Evolutionary conservation across 2,113 vertebrate genomes (phyloP).

Genomic region (Helogale parvula): DNA sequence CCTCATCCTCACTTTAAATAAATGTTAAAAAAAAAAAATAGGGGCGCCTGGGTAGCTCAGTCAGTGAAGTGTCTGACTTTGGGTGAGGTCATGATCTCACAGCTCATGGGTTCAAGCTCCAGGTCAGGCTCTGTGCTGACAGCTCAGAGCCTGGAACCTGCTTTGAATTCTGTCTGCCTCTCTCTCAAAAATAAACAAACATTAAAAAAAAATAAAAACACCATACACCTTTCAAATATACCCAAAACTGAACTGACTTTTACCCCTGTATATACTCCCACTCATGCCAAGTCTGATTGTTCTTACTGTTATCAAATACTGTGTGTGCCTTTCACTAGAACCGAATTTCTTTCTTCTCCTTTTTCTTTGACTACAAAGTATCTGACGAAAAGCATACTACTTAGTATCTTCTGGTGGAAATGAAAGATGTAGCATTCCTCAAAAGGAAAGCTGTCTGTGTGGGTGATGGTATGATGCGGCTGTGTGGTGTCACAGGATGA

Average conservation of each 20-base stretch:
- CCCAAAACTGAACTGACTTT: background rate
- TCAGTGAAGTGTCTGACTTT: no score
- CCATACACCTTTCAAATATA: background rate
- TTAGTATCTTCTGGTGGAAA: background rate
- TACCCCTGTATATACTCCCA: rapidly evolving
- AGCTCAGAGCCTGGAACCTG: no score
- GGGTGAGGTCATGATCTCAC: no score
- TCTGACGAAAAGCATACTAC: background rate
- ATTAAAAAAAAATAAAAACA: no score
- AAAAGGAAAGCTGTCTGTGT: background rate
- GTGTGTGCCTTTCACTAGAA: background rate
- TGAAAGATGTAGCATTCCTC: background rate
- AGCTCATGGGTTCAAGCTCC: no score
- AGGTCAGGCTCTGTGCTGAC: no score
- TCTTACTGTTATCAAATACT: background rate
- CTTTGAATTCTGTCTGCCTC: no score
- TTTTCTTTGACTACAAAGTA: background rate
- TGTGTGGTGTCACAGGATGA: background rate
- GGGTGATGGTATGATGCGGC: rapidly evolving
- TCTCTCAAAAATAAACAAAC: no score
- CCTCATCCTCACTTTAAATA: no score
- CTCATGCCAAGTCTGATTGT: background rate
- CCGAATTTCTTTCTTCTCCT: background rate
- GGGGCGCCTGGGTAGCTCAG: no score
- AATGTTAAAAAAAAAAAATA: no score